Evolutionary conservation across 2,797 vertebrate species (phyloP), one percentile per base, ranked within the genome.

Genomic region (Hypotaenidia okinawae): DNA sequence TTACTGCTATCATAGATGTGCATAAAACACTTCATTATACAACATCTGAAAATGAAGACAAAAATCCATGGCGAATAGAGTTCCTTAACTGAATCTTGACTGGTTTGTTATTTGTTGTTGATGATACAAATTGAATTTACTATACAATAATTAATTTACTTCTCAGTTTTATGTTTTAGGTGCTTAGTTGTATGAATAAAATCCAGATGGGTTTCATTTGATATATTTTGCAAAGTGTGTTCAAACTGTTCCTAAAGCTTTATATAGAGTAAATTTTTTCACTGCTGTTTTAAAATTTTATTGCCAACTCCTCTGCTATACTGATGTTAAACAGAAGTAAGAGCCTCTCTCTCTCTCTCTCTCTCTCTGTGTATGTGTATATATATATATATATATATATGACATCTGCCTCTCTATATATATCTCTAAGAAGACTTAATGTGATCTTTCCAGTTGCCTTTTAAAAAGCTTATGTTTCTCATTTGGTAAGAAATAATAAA

Each of bases 151-250:
- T 52, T n/a, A 63, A 72, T 78, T 75, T 86, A 19, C 24, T 88
- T 90, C 58, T 88, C 27, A n/a, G 58, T 83, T 81, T 93, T 66
- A n/a, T 67, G 33, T 91, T 94, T 77, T 85, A 85, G 41, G 27
- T 87, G 69, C 78, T 72, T 68, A 66, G 64, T 25, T 91, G 14
- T 16, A 30, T 84, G 62, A 84, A 75, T 89, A 91, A 94, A 83
- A 76, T 86, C 72, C 82, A 92, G 37, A 68, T 62, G 79, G 69
- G 18, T 78, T 91, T 94, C 5, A 70, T 70, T 75, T 63, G 35
- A 28, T 89, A 1, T 83, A 18, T 91, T 94, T 94, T 94, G 57
- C 64, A 82, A 67, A 80, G 0, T 90, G 37, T n/a, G n/a, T 93
- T 90, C 80, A 90, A 41, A 79, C 47, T 59, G 52, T 91, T 90